Base-by-base conservation (phyloP, 2,888 invertebrate genomes). In the Chymomyza amoena region DNA sequence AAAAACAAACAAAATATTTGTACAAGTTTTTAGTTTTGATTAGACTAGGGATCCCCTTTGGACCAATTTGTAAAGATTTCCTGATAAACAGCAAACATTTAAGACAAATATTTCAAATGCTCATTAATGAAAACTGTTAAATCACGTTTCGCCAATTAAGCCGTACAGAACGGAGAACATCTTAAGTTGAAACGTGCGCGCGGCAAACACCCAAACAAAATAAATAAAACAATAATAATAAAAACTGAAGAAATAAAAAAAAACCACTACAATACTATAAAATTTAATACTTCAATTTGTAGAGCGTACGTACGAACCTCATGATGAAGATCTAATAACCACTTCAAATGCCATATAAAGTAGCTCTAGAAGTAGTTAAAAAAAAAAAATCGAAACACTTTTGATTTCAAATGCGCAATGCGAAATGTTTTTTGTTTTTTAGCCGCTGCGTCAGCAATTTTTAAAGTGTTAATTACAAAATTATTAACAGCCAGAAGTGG, bases 211-310 rank as follows among this genome's bases (percentile, higher is more conserved):
- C 75, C 72, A 70, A 70, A 63, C 73, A 50, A 63, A 66, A 67
- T 64, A 57, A 68, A 60, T 61, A 70, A 72, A 73, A 69, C 66
- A 64, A 66, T 68, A 45, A 45, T 45, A 45, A 45, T 45, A 10
- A 45, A 45, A 45, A 13, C 39, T 32, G 32, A 32, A 15, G 6
- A 16, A 65, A 51, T n/a, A 66, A 51, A 56, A 16, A 50, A 39
- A 64, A n/a, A 57, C 60, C 32, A 32, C 32, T 32, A 64, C 20
- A 56, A 20, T 28, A 59, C 59, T 63, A 70, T 73, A 70, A 65
- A 71, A 84, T 76, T 83, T 80, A 79, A 81, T 83, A 70, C 86
- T 87, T 87, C 84, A 81, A 78, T 84, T 84, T 87, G 81, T 85
- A 72, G 87, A 83, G 72, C 83, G 81, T 74, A 71, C 86, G 81